Evolutionary conservation across 2,113 vertebrate species (phyloP), one percentile per base, ranked within the genome.

Genomic region (Entelurus aequoreus): DNA sequence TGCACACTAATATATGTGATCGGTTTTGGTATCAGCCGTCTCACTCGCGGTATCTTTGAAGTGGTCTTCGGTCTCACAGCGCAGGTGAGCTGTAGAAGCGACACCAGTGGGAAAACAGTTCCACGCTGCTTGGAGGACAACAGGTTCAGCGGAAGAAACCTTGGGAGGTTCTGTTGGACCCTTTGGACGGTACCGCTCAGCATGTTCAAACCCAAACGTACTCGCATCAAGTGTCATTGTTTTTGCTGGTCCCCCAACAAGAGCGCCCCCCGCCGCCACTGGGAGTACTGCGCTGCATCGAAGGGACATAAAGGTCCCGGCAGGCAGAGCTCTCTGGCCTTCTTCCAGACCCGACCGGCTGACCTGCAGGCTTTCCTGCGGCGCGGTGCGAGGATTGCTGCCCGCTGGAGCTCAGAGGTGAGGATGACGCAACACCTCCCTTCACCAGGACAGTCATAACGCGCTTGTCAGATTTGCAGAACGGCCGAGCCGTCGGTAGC

Each of bases 381-480:
- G 46, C 4, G 74, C 38, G 4, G 66, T 79, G 10, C 51, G 13
- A 1, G 60, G 80, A 0, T 16, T 59, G 8, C 65, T 89, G 8
- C 88, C 88, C 83, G 8, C 74, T 83, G 68, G 74, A 87, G 60
- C 72, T 75, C 58, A 88, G 88, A 89, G 87, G 90, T 92, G 85
- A 15, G 15, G 1, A 28, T 13, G 21, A 28, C 28, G 28, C 28
- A 28, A 28, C 28, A 28, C 28, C 28, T 28, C 28, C 28, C 28
- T 28, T 28, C 28, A 28, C 2, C 3, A 4, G 28, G 28, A 28
- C 4, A 28, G 28, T 46, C 14, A 59, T 59, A 28, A 21, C 46
- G 13, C 4, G 9, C 13, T 60, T n/a, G 28, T 49, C 63, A 84
- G 90, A 90, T 63, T 79, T 79, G 63, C 77, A 86, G 47, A 82